Percentiles rank a stretch among this genome's conserved stretches.
Evolutionary conservation across 2,113 vertebrate genomes (phyloP).

Genomic region (Myodes glareolus): DNA sequence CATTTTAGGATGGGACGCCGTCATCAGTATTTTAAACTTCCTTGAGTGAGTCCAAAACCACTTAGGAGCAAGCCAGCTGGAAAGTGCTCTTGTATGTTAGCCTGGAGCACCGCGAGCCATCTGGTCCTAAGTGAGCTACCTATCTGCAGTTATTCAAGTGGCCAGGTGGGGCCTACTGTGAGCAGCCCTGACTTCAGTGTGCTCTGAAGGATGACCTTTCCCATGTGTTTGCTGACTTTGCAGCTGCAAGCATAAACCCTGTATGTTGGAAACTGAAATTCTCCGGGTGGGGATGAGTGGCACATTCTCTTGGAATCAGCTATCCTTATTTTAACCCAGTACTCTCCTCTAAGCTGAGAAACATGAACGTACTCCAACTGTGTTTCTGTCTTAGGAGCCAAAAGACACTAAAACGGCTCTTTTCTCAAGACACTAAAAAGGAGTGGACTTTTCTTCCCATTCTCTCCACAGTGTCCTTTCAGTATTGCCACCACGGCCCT

Average conservation of each 20-base stretch:
- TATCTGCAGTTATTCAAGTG: background rate
- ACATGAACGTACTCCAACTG: background rate
- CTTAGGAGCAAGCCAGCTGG: background rate
- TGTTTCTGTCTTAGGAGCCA: background rate
- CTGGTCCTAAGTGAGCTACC: background rate
- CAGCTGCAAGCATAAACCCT: background rate
- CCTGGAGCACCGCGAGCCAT: background rate
- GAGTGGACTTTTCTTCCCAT: background rate
- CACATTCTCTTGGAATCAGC: slow-evolving; percentile 11
- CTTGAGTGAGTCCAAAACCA: background rate
- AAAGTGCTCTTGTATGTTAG: background rate
- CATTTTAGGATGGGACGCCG: no score
- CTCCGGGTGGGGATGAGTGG: background rate
- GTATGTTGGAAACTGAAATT: background rate
- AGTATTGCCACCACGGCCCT: background rate
- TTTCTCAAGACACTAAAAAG: slow-evolving; percentile 36
- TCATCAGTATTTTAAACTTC: background rate
- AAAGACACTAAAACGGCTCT: background rate
- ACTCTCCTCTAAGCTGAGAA: slow-evolving; percentile 53
- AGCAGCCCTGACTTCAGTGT: background rate
- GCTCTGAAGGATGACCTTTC: background rate
- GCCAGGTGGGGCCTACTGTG: background rate
- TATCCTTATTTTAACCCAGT: slow-evolving; percentile 46
- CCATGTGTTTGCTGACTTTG: background rate
- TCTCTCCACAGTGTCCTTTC: background rate